Conservation (phyloP, 1,140 invertebrate genomes). For the Caerostris darwini region DNA sequence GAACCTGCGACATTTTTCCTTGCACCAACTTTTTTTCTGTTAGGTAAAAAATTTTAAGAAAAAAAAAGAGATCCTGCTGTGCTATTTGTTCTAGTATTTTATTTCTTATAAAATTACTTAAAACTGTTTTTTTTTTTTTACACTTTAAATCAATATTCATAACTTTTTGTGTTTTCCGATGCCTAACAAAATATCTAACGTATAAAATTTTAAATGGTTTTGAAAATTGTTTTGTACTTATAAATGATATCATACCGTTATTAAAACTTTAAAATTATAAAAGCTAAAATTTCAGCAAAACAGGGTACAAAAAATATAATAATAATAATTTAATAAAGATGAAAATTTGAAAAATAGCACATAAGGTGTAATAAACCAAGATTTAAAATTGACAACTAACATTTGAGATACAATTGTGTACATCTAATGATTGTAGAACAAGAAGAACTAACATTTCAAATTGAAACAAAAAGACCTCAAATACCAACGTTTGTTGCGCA, state of each 20-base stretch:
- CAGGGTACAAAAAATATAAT: too few relatives aligned
- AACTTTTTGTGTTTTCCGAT: not conserved
- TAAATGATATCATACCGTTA: too few relatives aligned
- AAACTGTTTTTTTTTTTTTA: not conserved
- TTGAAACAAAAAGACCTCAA: not conserved
- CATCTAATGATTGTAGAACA: too few relatives aligned
- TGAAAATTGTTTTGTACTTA: too few relatives aligned
- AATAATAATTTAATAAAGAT: too few relatives aligned
- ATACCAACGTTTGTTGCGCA: slow-evolving; percentile 23
- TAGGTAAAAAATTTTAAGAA: not conserved
- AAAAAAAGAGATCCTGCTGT: slow-evolving; percentile 15
- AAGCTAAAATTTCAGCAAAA: too few relatives aligned
- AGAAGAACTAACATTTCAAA: not conserved
- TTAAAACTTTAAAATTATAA: too few relatives aligned
- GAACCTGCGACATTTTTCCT: slow-evolving; percentile 42
- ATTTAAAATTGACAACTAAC: too few relatives aligned
- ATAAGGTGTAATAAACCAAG: too few relatives aligned
- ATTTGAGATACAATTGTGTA: too few relatives aligned
- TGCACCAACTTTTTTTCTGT: slow-evolving; percentile 55
- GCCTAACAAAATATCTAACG: not conserved
- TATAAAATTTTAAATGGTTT: too few relatives aligned
- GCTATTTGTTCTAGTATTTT: not conserved
- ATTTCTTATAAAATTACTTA: not conserved
- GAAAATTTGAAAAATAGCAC: too few relatives aligned
- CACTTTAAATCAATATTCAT: not conserved